Evolutionary conservation across 1,140 invertebrate genomes (phyloP), one percentile per base, ranked within the genome.

Genomic region (Drosophila ercepeae): DNA sequence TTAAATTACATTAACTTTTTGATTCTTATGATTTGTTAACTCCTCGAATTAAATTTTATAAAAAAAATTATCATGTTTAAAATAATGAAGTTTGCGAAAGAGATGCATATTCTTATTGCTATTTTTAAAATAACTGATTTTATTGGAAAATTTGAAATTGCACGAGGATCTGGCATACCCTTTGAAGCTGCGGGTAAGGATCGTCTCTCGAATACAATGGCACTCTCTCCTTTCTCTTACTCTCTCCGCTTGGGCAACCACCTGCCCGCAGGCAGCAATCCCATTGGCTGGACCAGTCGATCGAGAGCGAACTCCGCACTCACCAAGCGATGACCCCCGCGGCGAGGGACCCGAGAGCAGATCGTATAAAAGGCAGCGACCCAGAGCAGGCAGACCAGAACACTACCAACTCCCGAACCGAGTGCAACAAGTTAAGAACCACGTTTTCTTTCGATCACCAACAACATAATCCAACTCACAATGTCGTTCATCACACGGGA

Each of bases 401-500:
- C 50, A 64, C 23, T 32, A 57, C 5, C 67, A 49, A 75, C 60
- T 21, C 64, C 60, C 23, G 60, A 67, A 42, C 84, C 45, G 49
- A 63, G 72, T 59, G 55, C 63, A 67, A 52, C 63, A 49, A 25
- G 25, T 58, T 9, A 36, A 53, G 34, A 68, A 39, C 1, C 29
- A 64, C 68, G 16, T 48, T 14, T 53, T 23, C 50, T 41, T 49
- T 19, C 25, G 46, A 21, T 41, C 25, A 41, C 25, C 11, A 65
- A 8, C 25, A 69, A 25, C 27, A 2, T 11, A 32, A 11, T 19
- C 34, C 19, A 23, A 46, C 50, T 39, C 16, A 69, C 50, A 51
- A 91, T 91, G 90, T 84, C 86, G 50, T 91, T 91, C 71, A 83
- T 90, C 46, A 78, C 78, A 44, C 90, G 83, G 64, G 88, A 91